Conservation (phyloP, 2,888 invertebrate genomes). For the Rotaria socialis region DNA sequence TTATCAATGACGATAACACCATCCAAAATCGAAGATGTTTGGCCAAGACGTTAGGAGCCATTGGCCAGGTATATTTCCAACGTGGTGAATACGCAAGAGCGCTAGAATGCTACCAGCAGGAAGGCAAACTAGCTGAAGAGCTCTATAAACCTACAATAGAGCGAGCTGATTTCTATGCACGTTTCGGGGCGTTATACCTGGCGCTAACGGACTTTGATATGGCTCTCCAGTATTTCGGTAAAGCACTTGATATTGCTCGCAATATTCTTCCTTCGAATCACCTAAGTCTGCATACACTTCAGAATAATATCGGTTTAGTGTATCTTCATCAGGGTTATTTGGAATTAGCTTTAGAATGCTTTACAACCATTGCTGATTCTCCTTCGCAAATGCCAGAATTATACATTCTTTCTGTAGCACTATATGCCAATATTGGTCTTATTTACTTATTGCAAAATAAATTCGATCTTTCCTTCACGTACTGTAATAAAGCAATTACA, state of each 20-base stretch:
- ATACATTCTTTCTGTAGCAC: not conserved
- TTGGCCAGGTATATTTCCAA: not conserved
- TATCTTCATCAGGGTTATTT: not conserved
- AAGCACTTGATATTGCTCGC: not conserved
- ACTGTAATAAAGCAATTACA: not conserved
- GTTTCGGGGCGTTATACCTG: not conserved
- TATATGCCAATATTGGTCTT: not conserved
- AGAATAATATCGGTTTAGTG: not conserved
- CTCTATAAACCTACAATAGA: not conserved
- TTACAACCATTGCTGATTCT: not conserved
- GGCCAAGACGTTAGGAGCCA: not conserved
- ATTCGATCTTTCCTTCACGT: not conserved
- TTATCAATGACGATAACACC: not conserved
- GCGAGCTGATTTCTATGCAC: not conserved
- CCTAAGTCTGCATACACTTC: not conserved
- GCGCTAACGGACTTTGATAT: not conserved
- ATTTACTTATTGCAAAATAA: not conserved
- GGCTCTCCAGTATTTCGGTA: not conserved
- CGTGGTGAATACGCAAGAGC: not conserved
- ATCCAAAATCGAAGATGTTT: not conserved
- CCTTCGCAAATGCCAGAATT: too few species aligned
- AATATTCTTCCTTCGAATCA: not conserved
- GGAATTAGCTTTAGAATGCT: not conserved
- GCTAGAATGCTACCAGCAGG: not conserved
- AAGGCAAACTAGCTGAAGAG: not conserved